phyloP scores from a whole-genome alignment of 2,113 vertebrate species.

The Tragelaphus imberbis region DNA sequence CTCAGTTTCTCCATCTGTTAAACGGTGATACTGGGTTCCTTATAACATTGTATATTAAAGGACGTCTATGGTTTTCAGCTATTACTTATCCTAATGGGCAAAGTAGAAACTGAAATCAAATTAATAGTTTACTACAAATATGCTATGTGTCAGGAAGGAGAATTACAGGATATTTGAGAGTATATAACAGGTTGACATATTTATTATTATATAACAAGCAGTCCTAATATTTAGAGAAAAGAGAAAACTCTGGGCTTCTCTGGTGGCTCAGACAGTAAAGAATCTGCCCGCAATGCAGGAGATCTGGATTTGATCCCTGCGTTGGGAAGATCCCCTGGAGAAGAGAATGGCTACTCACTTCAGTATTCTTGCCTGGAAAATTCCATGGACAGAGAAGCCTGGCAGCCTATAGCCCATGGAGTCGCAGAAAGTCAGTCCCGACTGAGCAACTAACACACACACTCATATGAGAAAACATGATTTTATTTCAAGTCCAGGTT shows the following conservation, averaged over 20 bases:
- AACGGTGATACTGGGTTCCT: background rate
- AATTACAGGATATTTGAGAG: background rate
- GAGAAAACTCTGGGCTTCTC: background rate
- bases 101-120: background rate
- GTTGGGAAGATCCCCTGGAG: background rate
- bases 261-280: background rate
- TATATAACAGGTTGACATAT: background rate
- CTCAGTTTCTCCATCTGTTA: background rate
- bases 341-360: background rate
- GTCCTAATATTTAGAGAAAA: background rate
- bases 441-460: background rate
- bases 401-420: background rate
- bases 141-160: background rate
- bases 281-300: accelerated
- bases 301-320: background rate
- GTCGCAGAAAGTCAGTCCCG: background rate
- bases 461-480: background rate
- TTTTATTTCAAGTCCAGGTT: background rate
- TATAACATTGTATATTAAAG: background rate
- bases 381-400: background rate
- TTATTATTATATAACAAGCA: background rate
- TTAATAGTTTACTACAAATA: background rate
- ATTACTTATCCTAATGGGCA: background rate
- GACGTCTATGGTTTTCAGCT: background rate
- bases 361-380: background rate